phyloP scores from a whole-genome alignment of 2,797 vertebrate genomes.

The Streptopelia turtur region DNA sequence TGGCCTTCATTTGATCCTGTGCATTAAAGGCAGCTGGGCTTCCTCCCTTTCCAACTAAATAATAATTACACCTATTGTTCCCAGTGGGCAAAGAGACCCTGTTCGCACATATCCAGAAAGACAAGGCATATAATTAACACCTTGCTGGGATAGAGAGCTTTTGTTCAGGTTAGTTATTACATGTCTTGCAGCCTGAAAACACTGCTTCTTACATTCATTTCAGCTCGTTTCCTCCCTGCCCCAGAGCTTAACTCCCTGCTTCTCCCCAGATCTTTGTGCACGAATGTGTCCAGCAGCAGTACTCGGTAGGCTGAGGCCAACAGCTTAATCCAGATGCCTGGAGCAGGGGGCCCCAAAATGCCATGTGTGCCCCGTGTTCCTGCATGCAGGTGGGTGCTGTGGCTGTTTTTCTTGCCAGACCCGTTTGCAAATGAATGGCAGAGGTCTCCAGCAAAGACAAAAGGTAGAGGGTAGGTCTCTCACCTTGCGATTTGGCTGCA shows the following conservation, averaged over 20 bases:
- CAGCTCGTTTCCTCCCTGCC: constrained; percentile 37
- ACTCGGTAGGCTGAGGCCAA: neutral
- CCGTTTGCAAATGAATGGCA: neutral
- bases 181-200: constrained; percentile 36
- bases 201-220: constrained; percentile 38
- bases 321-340: neutral
- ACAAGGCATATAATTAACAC: constrained; percentile 47
- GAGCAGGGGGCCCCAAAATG: neutral
- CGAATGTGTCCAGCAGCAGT: neutral
- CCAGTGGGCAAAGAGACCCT: constrained; percentile 38
- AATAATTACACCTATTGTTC: constrained; percentile 61
- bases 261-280: neutral
- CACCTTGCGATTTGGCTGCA: neutral
- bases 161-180: constrained; percentile 57
- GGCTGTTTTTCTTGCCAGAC: neutral
- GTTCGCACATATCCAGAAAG: constrained; percentile 21
- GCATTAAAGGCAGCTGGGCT: constrained; percentile 67
- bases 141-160: constrained; percentile 44
- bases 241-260: constrained; percentile 20
- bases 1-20: constrained; percentile 71
- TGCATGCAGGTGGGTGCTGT: accelerated
- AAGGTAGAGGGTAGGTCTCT: neutral
- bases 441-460: neutral
- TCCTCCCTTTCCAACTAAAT: constrained; percentile 45
- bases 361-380: accelerated